phyloP scores from a whole-genome alignment of 2,888 invertebrate species.

The Corbicula japonica region DNA sequence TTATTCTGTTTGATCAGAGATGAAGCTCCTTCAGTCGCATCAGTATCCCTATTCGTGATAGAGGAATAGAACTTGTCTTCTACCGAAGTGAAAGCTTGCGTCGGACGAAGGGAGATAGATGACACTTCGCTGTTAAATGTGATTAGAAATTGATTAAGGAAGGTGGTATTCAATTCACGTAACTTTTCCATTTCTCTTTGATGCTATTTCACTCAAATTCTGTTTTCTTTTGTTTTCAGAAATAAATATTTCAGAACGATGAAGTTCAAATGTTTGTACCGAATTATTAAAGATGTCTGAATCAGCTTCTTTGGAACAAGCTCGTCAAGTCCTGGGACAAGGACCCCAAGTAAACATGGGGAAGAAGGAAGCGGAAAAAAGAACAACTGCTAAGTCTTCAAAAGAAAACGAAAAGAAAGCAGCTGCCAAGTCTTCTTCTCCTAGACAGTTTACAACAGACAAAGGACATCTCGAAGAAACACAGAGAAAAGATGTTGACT shows the following conservation, averaged over 20 bases:
- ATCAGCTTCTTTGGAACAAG: neutral
- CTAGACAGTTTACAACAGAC: neutral
- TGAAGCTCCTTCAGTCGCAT: neutral
- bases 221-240: neutral
- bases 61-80: conserved; percentile 29
- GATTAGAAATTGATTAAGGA: conserved; percentile 10
- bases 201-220: no score
- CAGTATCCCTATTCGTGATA: neutral
- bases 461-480: neutral
- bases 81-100: neutral
- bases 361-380: no score
- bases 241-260: neutral
- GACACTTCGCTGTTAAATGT: conserved; percentile 4
- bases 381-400: no score
- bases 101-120: neutral
- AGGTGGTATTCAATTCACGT: neutral
- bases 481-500: neutral
- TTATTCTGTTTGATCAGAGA: conserved; percentile 13
- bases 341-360: neutral
- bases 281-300: neutral
- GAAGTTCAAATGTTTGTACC: neutral
- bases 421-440: neutral
- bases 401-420: no score
- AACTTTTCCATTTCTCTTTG: conserved; percentile 4
- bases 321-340: neutral